Evolutionary conservation across 2,113 vertebrate genomes (phyloP).

Genomic region (Callionymus lyra): DNA sequence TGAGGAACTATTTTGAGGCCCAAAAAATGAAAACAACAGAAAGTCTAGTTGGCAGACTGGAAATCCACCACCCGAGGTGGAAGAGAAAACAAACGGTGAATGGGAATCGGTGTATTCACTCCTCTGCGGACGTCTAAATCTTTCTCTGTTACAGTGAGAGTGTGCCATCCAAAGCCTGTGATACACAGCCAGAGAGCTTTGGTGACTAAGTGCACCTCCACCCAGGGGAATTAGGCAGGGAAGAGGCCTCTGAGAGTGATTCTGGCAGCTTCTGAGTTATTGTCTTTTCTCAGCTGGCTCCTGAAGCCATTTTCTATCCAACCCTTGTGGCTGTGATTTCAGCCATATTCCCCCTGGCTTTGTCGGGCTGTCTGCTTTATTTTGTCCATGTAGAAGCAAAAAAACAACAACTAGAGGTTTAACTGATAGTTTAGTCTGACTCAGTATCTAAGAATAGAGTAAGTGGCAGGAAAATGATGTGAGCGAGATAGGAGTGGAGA

Average conservation of each 20-base stretch:
- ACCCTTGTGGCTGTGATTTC: slow-evolving; percentile 13
- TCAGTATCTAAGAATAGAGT: slow-evolving; percentile 22
- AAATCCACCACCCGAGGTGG: neutral
- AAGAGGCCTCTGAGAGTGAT: slow-evolving; percentile 28
- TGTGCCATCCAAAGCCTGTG: slow-evolving; percentile 33
- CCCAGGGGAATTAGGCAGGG: slow-evolving; percentile 30
- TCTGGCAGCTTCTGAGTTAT: slow-evolving; percentile 46
- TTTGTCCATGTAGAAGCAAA: slow-evolving; percentile 18
- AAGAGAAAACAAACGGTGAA: slow-evolving; percentile 1
- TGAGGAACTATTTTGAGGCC: no score
- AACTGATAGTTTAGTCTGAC: slow-evolving; percentile 34
- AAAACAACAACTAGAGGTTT: slow-evolving; percentile 23
- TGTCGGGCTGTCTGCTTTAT: slow-evolving; percentile 24
- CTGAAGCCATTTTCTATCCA: slow-evolving; percentile 10
- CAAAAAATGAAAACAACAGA: no score
- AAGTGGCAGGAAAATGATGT: slow-evolving; percentile 14
- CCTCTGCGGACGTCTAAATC: slow-evolving; percentile 24
- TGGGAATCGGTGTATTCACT: neutral
- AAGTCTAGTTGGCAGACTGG: no score
- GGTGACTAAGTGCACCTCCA: slow-evolving; percentile 38
- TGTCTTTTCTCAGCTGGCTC: slow-evolving; percentile 43
- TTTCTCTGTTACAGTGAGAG: slow-evolving; percentile 29
- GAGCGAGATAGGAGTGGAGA: slow-evolving; percentile 10
- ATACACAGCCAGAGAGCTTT: slow-evolving; percentile 31
- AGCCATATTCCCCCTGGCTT: slow-evolving; percentile 36